A percentile compares a stretch with the other conserved stretches of the same genome.
Evolutionary conservation across 1,140 invertebrate genomes (phyloP).

Genomic region (Ceratitis capitata): DNA sequence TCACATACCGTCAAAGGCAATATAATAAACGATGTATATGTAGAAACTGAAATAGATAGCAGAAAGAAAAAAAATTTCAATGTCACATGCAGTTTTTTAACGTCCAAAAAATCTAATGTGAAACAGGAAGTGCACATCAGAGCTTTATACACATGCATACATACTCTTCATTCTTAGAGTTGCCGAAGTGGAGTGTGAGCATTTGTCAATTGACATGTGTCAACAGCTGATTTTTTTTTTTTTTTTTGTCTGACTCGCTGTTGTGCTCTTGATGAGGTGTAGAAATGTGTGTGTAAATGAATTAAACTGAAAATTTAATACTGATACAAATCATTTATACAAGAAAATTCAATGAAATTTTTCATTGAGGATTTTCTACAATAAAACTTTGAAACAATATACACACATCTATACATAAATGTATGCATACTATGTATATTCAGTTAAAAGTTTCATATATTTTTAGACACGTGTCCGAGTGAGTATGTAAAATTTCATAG

Average conservation of each 20-base stretch:
- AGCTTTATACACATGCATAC: background rate
- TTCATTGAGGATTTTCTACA: background rate
- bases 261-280: background rate
- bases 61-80: background rate
- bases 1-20: background rate
- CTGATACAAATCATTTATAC: background rate
- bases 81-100: background rate
- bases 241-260: background rate
- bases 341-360: background rate
- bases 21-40: background rate
- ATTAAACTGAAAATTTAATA: background rate
- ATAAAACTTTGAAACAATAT: background rate
- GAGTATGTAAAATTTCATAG: background rate
- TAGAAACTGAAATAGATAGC: background rate
- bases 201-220: background rate
- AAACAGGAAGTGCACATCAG: background rate
- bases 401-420: background rate
- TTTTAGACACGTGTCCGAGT: background rate
- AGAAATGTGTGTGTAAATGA: background rate
- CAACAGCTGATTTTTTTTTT: background rate
- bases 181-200: background rate
- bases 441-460: background rate
- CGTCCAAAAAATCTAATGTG: background rate
- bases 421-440: background rate
- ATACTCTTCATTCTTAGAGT: background rate